A percentile compares a stretch with the other conserved stretches of the same genome.
These are phyloP conservation scores for Tetramorium simillimum DNA, from an alignment of 1,140 invertebrate species.

Conservation along the genomic window DNA sequence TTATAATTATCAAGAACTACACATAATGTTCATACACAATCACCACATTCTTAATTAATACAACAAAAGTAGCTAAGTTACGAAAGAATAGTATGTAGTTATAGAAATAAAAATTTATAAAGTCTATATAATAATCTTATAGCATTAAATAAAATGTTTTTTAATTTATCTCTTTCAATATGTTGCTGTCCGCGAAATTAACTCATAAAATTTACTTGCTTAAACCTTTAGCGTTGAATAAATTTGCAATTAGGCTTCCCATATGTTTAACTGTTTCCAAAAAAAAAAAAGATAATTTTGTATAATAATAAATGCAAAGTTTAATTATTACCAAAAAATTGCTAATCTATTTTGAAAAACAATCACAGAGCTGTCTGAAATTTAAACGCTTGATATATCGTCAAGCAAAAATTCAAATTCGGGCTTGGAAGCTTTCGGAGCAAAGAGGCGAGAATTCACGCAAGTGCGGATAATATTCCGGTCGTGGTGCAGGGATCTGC, in stretches of 20 bases:
- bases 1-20: background rate
- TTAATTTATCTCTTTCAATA: background rate
- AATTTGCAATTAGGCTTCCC: background rate
- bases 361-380: background rate
- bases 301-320: background rate
- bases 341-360: too few species aligned
- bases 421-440: background rate
- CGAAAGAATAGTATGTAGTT: background rate
- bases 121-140: background rate
- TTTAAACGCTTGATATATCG: background rate
- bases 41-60: background rate
- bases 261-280: background rate
- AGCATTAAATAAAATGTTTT: background rate
- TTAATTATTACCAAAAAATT: background rate
- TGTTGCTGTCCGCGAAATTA: background rate
- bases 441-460: background rate
- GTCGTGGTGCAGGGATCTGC: conserved; percentile 30
- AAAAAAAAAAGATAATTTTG: background rate
- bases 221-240: background rate
- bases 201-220: background rate
- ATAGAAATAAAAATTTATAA: background rate
- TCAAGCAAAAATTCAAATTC: background rate
- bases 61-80: background rate
- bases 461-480: conserved; percentile 48
- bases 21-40: background rate